Evolutionary conservation across 2,113 vertebrate species (phyloP).

Genomic region (Semnopithecus entellus): DNA sequence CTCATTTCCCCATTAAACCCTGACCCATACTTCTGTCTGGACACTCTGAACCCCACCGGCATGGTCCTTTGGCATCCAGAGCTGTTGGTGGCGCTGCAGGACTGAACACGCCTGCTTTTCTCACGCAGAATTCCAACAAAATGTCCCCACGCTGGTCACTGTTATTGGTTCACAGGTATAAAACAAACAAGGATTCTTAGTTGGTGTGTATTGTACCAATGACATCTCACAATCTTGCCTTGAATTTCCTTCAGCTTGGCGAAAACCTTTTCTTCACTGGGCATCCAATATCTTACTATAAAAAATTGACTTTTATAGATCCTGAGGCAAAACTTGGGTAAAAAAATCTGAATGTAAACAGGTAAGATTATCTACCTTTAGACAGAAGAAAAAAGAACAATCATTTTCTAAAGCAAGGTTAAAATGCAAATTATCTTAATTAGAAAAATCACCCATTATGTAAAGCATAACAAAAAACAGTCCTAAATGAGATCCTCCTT

Average conservation of each 20-base stretch:
- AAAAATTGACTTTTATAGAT: background rate
- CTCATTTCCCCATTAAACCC: background rate
- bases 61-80: background rate
- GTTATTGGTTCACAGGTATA: background rate
- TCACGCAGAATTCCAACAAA: background rate
- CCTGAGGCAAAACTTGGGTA: too few relatives aligned
- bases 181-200: background rate
- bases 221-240: background rate
- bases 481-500: background rate
- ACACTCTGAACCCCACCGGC: rapidly evolving
- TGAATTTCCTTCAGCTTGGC: background rate
- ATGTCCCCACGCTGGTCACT: background rate
- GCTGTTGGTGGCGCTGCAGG: background rate
- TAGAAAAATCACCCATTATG: slow-evolving; percentile 1
- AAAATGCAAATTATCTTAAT: background rate
- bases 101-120: background rate
- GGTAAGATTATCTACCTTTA: background rate
- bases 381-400: background rate
- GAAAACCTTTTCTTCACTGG: background rate
- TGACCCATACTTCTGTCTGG: background rate
- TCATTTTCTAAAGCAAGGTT: background rate
- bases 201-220: background rate
- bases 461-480: background rate
- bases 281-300: background rate
- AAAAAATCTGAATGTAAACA: background rate